These are phyloP conservation scores for Nemapogon koenigi DNA, from an alignment of 2,888 invertebrate species.

Conservation along the genomic window DNA sequence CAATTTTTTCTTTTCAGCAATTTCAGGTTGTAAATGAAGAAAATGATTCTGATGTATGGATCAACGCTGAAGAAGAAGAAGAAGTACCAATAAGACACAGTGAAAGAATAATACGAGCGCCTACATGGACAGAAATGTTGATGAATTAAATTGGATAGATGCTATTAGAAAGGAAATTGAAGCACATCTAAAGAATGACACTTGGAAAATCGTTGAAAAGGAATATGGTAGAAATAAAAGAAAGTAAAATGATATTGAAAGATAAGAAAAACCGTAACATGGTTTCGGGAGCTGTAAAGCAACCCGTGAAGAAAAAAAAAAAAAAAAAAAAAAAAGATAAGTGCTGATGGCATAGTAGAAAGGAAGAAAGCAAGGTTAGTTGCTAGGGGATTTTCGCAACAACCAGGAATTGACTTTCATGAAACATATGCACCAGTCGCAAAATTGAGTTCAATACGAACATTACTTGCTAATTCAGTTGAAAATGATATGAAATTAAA, in stretches of 20 bases:
- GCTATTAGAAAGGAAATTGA: constrained; percentile 9
- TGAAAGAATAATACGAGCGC: no score
- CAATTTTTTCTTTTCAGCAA: no score
- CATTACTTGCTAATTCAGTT: constrained; percentile 13
- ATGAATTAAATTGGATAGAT: no score
- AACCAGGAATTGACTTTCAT: constrained; percentile 15
- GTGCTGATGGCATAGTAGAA: constrained; percentile 11
- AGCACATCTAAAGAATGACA: constrained; percentile 11
- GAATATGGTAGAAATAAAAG: constrained; percentile 1
- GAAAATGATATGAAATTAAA: constrained; percentile 13
- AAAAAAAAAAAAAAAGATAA: constrained; percentile 10
- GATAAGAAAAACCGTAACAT: no score
- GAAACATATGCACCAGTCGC: constrained; percentile 13
- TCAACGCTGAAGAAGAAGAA: constrained; percentile 7
- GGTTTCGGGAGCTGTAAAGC: no score
- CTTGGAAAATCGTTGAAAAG: constrained; percentile 11
- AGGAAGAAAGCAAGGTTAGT: constrained; percentile 13
- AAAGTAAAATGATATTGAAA: constrained; percentile 10
- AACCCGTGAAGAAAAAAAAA: constrained; percentile 10
- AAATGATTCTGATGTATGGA: constrained; percentile 11
- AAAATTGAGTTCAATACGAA: constrained; percentile 15
- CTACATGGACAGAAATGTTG: no score
- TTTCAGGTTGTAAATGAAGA: no score
- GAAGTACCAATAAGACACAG: constrained; percentile 9
- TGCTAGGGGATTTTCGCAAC: constrained; percentile 12